Conservation (phyloP, 2,797 vertebrate genomes). For the Pseudochromis fuscus region DNA sequence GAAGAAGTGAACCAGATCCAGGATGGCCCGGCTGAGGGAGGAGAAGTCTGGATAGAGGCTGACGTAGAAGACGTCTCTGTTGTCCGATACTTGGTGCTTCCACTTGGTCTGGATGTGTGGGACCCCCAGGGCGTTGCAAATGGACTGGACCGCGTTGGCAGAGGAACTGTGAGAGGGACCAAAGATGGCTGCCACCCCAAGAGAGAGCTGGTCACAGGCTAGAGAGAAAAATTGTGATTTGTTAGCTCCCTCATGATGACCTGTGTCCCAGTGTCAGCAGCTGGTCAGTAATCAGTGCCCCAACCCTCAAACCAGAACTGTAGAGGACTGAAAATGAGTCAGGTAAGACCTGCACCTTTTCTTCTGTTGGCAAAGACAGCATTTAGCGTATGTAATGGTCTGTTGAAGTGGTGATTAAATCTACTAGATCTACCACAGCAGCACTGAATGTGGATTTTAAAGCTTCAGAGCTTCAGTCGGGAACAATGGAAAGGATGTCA, state of each 20-base stretch:
- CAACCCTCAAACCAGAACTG: not conserved
- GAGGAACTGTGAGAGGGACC: constrained; percentile 99
- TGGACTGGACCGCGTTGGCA: constrained; percentile 97
- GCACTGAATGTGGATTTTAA: too few species aligned
- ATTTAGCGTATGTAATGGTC: not conserved
- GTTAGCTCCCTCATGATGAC: constrained; percentile 12
- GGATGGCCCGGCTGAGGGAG: constrained; percentile 96
- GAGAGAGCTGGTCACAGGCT: constrained; percentile 98
- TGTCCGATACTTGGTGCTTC: constrained; percentile 99
- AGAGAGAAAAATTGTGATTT: constrained; percentile 32
- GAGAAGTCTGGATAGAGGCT: constrained; percentile 98
- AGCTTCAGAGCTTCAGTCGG: too few species aligned
- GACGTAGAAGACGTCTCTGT: constrained; percentile 97
- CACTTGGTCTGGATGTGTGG: constrained; percentile 99
- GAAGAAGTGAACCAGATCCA: constrained; percentile 99
- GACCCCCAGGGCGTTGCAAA: constrained; percentile 97
- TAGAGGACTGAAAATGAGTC: not conserved
- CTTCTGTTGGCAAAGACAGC: not conserved
- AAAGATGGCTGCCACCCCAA: constrained; percentile 98
- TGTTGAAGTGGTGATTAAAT: not conserved
- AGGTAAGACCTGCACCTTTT: not conserved
- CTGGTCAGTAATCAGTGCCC: not conserved
- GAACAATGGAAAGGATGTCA: too few species aligned
- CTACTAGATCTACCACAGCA: not conserved
- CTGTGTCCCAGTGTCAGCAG: not conserved